phyloP scores from a whole-genome alignment of 2,797 vertebrate genomes.

The Emys orbicularis region DNA sequence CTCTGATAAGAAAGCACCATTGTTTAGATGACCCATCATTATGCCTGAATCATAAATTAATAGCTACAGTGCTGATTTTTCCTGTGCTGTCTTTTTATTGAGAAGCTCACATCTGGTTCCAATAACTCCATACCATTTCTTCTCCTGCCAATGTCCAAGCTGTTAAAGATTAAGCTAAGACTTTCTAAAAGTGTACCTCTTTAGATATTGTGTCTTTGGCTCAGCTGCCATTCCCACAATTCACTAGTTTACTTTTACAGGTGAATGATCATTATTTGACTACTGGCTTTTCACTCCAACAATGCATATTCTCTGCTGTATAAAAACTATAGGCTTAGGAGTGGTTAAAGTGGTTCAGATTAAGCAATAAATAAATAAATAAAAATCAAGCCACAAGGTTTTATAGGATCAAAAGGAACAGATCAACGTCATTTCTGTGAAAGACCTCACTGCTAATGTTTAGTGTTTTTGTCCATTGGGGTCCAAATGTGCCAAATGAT shows the following conservation, averaged over 20 bases:
- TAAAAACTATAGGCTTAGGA: not conserved
- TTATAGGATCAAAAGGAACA: not conserved
- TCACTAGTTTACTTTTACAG: not conserved
- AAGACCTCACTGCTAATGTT: not conserved
- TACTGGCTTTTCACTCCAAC: not conserved
- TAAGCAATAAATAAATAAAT: not conserved
- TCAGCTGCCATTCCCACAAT: not conserved
- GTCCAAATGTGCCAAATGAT: not conserved
- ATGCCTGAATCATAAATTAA: not conserved
- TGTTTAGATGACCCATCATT: not conserved
- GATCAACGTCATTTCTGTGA: not conserved
- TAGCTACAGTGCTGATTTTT: rapidly evolving
- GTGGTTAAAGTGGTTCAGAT: not conserved
- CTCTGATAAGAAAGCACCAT: not conserved
- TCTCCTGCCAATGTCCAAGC: not conserved
- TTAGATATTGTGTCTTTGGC: not conserved
- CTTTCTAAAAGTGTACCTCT: rapidly evolving
- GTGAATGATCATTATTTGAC: not conserved
- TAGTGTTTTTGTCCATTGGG: not conserved
- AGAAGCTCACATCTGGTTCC: not conserved
- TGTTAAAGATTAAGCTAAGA: not conserved
- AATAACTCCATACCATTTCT: not conserved
- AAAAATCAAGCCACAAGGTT: not conserved
- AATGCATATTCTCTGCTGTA: not conserved
- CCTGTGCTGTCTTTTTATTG: not conserved